A percentile compares a stretch with the other conserved stretches of the same genome.
phyloP scores from a whole-genome alignment of 2,888 invertebrate species.

The Polyploca ridens region DNA sequence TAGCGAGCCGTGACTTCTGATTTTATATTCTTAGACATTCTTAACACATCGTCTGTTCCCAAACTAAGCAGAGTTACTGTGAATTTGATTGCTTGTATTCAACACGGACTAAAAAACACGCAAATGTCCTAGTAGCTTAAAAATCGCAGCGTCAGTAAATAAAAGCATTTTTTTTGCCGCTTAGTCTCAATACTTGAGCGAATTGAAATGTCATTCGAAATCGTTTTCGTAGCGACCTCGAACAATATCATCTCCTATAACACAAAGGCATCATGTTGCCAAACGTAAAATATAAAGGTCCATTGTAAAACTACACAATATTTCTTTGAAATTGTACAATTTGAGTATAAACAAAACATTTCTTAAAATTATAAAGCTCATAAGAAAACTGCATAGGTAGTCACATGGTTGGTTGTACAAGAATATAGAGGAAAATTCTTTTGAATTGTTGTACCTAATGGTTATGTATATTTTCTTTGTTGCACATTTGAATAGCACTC shows the following conservation, averaged over 20 bases:
- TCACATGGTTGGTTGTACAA: neutral
- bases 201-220: conserved; percentile 42
- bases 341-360: neutral
- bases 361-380: neutral
- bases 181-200: neutral
- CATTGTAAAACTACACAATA: neutral
- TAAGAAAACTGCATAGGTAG: neutral
- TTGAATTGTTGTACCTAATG: no score
- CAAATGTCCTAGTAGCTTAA: no score
- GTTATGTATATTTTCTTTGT: no score
- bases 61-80: no score
- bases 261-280: conserved; percentile 40
- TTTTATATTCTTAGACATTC: no score
- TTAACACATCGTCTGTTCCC: no score
- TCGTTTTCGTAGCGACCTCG: conserved; percentile 46
- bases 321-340: neutral
- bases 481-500: no score
- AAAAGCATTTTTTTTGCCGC: neutral
- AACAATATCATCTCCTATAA: conserved; percentile 34
- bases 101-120: no score
- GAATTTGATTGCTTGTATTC: no score
- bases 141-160: no score
- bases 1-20: no score
- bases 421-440: neutral
- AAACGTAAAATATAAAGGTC: conserved; percentile 35